These are phyloP conservation scores for Gari tellinella DNA, from an alignment of 2,888 invertebrate genomes.

Conservation along the genomic window DNA sequence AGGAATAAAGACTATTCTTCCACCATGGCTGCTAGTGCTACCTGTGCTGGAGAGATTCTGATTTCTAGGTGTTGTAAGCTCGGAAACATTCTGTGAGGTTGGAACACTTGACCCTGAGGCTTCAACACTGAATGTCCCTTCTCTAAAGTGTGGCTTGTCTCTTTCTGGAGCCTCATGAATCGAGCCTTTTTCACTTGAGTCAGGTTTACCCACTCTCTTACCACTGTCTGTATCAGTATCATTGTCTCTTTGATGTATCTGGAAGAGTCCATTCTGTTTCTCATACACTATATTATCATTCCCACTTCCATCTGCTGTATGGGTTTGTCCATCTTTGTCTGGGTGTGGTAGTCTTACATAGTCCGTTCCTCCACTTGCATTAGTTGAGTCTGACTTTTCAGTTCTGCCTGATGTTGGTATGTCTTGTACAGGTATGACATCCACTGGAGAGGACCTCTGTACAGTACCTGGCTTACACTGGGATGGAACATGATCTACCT, in stretches of 20 bases:
- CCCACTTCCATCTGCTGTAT: background rate
- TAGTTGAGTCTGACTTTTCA: slow-evolving; percentile 27
- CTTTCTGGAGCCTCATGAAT: slow-evolving; percentile 52
- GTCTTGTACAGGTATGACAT: slow-evolving; percentile 4
- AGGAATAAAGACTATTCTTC: slow-evolving; percentile 57
- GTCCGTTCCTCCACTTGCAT: slow-evolving; percentile 55
- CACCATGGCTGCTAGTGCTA: slow-evolving; percentile 42
- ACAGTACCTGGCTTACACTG: no score
- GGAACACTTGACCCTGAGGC: no score
- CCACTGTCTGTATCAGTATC: slow-evolving; percentile 11
- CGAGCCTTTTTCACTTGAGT: slow-evolving; percentile 11
- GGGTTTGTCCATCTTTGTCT: slow-evolving; percentile 11
- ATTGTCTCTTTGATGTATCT: slow-evolving; percentile 38
- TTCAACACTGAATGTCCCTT: slow-evolving; percentile 31
- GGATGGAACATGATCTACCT: background rate
- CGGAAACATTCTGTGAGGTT: slow-evolving; percentile 45
- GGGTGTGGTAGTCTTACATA: slow-evolving; percentile 52
- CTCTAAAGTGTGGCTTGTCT: slow-evolving; percentile 16
- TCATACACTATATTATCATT: slow-evolving; percentile 35
- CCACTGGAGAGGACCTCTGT: no score
- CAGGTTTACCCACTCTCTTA: slow-evolving; percentile 16
- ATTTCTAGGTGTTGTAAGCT: slow-evolving; percentile 45
- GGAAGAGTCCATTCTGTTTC: slow-evolving; percentile 63
- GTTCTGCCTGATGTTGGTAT: slow-evolving; percentile 32
- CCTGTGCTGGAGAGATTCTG: slow-evolving; percentile 34